Evolutionary conservation across 2,797 vertebrate genomes (phyloP).

Genomic region (Tauraco hartlaubi): DNA sequence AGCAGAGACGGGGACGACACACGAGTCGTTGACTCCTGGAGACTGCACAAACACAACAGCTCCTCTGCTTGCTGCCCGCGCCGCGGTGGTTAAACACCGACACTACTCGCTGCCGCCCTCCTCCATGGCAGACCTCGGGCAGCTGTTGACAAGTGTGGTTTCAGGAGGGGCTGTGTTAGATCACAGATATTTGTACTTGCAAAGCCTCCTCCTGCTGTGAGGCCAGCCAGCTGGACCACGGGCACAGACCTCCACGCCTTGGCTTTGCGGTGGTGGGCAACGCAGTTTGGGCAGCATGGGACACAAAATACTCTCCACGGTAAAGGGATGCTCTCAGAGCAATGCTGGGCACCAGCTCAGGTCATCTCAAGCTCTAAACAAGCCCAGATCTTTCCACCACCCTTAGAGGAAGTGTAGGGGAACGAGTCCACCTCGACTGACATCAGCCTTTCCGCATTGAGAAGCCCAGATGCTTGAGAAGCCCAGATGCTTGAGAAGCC

Average conservation of each 20-base stretch:
- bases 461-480: neutral
- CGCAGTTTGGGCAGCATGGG: rapidly evolving
- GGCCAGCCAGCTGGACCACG: neutral
- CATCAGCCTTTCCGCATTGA: neutral
- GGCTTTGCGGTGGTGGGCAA: rapidly evolving
- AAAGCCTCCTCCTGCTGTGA: neutral
- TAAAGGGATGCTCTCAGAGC: rapidly evolving
- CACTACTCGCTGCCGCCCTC: neutral
- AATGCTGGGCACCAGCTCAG: neutral
- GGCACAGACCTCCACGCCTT: neutral
- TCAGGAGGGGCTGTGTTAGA: neutral
- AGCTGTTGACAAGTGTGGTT: neutral
- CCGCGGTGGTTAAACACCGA: neutral
- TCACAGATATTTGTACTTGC: neutral
- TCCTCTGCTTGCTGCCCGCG: neutral
- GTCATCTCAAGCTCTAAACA: neutral
- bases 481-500: neutral
- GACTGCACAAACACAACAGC: neutral
- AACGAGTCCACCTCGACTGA: rapidly evolving
- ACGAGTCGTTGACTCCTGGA: neutral
- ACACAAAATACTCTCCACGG: rapidly evolving
- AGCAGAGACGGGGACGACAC: neutral
- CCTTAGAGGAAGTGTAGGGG: neutral
- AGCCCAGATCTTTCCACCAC: neutral
- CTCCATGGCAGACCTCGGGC: neutral